Evolutionary conservation across 1,140 invertebrate genomes (phyloP).

Genomic region (Dendroctonus ponderosae): DNA sequence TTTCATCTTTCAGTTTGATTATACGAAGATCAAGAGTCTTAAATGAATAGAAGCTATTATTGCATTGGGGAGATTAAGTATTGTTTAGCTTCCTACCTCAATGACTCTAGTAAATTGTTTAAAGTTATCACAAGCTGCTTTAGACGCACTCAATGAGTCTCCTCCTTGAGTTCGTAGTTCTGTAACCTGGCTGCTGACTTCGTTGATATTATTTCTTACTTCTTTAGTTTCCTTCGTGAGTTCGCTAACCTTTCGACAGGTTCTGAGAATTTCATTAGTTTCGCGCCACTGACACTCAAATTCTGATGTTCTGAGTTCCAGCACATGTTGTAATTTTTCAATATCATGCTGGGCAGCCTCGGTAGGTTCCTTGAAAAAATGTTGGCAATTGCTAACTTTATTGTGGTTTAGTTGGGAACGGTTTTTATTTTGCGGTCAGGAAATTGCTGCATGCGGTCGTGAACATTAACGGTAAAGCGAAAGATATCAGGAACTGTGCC

Average conservation of each 20-base stretch:
- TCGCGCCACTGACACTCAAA: conserved; percentile 64
- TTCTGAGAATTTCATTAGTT: conserved; percentile 61
- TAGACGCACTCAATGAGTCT: conserved; percentile 68
- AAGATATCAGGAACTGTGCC: too few relatives aligned
- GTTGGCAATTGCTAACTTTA: background rate
- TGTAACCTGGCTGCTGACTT: conserved; percentile 63
- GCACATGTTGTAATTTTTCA: conserved; percentile 64
- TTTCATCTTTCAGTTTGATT: conserved; percentile 67
- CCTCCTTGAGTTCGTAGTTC: conserved; percentile 68
- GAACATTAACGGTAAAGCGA: too few relatives aligned
- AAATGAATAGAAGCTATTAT: conserved; percentile 32
- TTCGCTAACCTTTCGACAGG: conserved; percentile 64
- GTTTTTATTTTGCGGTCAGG: background rate
- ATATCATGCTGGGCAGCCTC: conserved; percentile 67
- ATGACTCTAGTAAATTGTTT: conserved; percentile 78
- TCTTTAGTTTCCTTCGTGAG: conserved; percentile 71
- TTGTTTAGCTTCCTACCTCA: conserved; percentile 54
- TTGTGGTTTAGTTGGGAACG: conserved; percentile 5
- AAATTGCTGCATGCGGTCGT: too few relatives aligned
- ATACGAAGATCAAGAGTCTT: conserved; percentile 73
- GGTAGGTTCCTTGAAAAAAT: conserved; percentile 62
- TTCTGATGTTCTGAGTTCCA: conserved; percentile 55
- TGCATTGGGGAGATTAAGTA: background rate
- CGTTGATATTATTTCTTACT: conserved; percentile 71
- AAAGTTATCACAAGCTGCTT: conserved; percentile 69